Evolutionary conservation across 2,113 vertebrate genomes (phyloP).

Genomic region (Dipodomys merriami): DNA sequence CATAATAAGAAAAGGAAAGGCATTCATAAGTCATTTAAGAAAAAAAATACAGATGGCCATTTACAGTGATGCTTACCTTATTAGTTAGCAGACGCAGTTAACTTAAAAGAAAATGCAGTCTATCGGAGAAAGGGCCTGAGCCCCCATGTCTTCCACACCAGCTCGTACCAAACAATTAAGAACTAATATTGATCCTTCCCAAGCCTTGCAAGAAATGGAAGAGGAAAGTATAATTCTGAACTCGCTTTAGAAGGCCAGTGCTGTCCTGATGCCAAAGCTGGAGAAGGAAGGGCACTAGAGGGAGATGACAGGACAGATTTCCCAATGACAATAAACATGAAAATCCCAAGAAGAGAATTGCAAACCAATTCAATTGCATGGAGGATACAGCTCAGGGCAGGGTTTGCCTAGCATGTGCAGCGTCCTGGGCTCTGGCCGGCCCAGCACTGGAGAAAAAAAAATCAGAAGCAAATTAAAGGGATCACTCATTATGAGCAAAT

Average conservation of each 20-base stretch:
- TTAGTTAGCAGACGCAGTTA: not conserved
- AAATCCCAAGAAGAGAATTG: not conserved
- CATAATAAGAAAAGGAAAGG: conserved; percentile 7
- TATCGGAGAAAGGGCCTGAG: not conserved
- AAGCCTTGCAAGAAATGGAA: not conserved
- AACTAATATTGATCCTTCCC: not conserved
- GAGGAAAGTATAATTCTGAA: not conserved
- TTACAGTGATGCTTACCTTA: not conserved
- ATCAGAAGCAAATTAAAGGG: not conserved
- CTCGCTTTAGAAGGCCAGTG: not conserved
- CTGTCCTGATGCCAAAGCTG: not conserved
- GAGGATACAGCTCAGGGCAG: not conserved
- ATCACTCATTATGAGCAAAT: not conserved
- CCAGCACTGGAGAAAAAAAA: not conserved
- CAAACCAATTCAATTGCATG: not conserved
- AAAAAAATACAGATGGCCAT: not conserved
- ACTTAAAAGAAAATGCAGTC: not conserved
- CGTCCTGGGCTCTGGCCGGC: too few relatives aligned
- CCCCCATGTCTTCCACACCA: not conserved
- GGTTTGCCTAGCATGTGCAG: not conserved
- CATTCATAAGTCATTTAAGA: not conserved
- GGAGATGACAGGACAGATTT: not conserved
- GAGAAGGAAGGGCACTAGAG: not conserved
- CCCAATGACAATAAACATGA: not conserved
- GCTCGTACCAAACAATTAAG: not conserved